These are phyloP conservation scores for Drosophila melanica DNA, from an alignment of 1,140 invertebrate genomes.

Conservation along the genomic window DNA sequence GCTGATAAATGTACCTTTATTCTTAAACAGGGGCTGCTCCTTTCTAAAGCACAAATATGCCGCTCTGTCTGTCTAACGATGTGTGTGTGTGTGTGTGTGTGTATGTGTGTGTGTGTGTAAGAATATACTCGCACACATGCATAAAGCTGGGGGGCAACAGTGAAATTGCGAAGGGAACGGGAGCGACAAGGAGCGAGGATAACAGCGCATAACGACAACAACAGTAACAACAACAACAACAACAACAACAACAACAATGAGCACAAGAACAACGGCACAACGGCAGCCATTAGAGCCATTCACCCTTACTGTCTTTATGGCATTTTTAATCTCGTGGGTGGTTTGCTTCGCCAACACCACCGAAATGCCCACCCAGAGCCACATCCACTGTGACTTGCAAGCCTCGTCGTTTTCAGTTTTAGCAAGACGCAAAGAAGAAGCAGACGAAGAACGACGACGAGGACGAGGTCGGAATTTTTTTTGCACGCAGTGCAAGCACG, in stretches of 20 bases:
- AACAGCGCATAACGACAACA: conserved; percentile 59
- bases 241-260: conserved; percentile 29
- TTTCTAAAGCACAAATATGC: conserved; percentile 15
- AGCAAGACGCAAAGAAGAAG: no score
- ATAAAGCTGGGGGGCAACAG: conserved; percentile 14
- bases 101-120: conserved; percentile 12
- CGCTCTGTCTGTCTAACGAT: not conserved
- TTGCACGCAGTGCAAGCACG: conserved; percentile 80
- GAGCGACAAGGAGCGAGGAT: conserved; percentile 38
- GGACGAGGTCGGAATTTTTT: conserved; percentile 64
- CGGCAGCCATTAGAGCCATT: conserved; percentile 80
- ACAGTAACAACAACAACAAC: conserved; percentile 24
- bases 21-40: not conserved
- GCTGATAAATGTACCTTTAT: conserved; percentile 16
- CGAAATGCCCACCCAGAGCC: conserved; percentile 11
- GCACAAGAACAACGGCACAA: conserved; percentile 32
- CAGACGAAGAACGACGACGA: conserved; percentile 12
- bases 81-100: conserved; percentile 14
- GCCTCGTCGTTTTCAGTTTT: conserved; percentile 14
- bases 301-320: conserved; percentile 82
- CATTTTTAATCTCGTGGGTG: conserved; percentile 82
- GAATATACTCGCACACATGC: not conserved
- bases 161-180: conserved; percentile 7
- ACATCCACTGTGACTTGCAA: conserved; percentile 16
- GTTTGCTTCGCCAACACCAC: conserved; percentile 47